phyloP scores from a whole-genome alignment of 2,888 invertebrate genomes.

The Catocala sponsa region DNA sequence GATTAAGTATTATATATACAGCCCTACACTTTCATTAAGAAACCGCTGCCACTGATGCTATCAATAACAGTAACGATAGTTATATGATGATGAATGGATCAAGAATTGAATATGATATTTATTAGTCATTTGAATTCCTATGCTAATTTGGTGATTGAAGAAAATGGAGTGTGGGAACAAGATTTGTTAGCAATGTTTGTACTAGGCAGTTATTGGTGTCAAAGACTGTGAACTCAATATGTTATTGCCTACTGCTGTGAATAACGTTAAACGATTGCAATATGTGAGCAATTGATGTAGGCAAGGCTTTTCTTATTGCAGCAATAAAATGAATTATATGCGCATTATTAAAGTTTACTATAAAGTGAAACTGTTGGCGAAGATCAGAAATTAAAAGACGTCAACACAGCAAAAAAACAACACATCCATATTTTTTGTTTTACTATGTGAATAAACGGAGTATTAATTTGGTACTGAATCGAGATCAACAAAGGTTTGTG shows the following conservation, averaged over 20 bases:
- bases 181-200: conserved; percentile 12
- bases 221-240: conserved; percentile 4
- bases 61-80: conserved; percentile 28
- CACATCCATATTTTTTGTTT: no score
- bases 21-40: conserved; percentile 43
- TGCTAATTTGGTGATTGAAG: conserved; percentile 29
- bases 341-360: no score
- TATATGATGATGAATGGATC: conserved; percentile 37
- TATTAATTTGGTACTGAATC: no score
- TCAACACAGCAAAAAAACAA: no score
- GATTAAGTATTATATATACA: conserved; percentile 50
- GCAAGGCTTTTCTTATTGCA: conserved; percentile 1
- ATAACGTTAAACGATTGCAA: conserved; percentile 10
- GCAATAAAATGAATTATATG: background rate
- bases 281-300: conserved; percentile 5
- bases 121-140: conserved; percentile 29
- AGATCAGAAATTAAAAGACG: no score
- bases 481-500: no score
- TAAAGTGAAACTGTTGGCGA: no score
- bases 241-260: conserved; percentile 4
- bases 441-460: no score
- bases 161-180: conserved; percentile 39
- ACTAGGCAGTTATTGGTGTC: conserved; percentile 2
- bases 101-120: conserved; percentile 32
- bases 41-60: conserved; percentile 34